Conservation (phyloP, 2,888 invertebrate species). For the Exephanes ischioxanthus region DNA sequence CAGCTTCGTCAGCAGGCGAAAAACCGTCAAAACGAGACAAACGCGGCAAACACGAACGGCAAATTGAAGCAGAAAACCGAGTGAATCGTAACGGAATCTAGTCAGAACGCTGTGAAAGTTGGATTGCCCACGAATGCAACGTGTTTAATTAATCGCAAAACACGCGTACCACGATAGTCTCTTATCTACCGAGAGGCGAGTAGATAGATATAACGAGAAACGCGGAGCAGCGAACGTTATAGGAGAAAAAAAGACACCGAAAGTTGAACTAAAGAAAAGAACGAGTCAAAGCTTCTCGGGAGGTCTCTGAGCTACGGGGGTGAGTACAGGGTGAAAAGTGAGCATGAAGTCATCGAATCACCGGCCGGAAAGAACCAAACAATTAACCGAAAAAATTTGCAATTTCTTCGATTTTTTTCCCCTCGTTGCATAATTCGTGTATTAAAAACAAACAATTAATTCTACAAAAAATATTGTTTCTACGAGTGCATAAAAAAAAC, state of each 20-base stretch:
- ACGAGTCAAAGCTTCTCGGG: background rate
- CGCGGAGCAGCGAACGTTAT: background rate
- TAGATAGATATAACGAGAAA: background rate
- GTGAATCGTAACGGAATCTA: constrained; percentile 50
- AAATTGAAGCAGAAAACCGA: constrained; percentile 61
- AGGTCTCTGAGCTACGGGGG: background rate
- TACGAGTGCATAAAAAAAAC: background rate
- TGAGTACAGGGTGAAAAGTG: constrained; percentile 1
- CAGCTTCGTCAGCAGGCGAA: constrained; percentile 90
- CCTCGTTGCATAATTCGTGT: background rate
- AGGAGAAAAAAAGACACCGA: background rate
- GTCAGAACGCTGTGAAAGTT: constrained; percentile 58
- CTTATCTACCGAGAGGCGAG: constrained; percentile 2
- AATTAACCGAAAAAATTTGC: background rate
- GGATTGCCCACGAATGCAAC: constrained; percentile 27
- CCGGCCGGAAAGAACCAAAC: background rate
- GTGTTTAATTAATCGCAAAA: constrained; percentile 24
- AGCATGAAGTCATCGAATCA: background rate
- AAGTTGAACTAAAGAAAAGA: background rate
- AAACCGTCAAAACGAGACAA: constrained; percentile 77
- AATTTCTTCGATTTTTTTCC: background rate
- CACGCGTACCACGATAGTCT: constrained; percentile 8
- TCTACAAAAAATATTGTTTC: constrained; percentile 16
- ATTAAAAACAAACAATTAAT: background rate
- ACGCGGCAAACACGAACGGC: constrained; percentile 62